These are phyloP conservation scores for Allophyes oxyacanthae DNA, from an alignment of 2,888 invertebrate species.

Conservation along the genomic window DNA sequence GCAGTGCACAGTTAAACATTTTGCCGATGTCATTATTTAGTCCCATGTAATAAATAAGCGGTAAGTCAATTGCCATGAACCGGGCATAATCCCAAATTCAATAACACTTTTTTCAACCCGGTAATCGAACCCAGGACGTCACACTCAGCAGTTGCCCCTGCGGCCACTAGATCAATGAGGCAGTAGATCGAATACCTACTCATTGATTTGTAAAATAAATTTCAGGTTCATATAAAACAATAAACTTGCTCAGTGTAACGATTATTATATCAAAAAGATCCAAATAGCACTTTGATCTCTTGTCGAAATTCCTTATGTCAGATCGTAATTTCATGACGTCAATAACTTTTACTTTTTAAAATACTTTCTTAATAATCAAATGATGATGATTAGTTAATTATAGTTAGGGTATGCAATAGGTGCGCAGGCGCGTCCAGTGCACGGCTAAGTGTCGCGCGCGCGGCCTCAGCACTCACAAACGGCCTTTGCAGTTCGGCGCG, in stretches of 20 bases:
- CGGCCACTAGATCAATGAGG: too few species aligned
- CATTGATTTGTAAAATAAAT: background rate
- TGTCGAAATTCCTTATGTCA: slow-evolving; percentile 32
- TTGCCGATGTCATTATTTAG: too few species aligned
- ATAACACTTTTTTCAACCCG: too few species aligned
- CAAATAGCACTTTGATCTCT: slow-evolving; percentile 2
- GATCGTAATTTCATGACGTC: slow-evolving; percentile 34
- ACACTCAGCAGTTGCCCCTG: too few species aligned
- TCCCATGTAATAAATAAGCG: too few species aligned
- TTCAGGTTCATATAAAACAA: background rate
- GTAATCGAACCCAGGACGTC: too few species aligned
- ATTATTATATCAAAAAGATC: background rate
- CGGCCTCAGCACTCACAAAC: slow-evolving; percentile 88
- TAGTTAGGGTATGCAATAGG: slow-evolving; percentile 69
- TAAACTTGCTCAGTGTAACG: background rate
- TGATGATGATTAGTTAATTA: slow-evolving; percentile 42
- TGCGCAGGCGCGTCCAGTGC: slow-evolving; percentile 73
- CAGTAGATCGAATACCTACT: too few species aligned
- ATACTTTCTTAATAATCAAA: slow-evolving; percentile 53
- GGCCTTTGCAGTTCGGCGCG: slow-evolving; percentile 89
- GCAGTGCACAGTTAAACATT: too few species aligned
- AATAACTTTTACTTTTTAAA: slow-evolving; percentile 61
- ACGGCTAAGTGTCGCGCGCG: slow-evolving; percentile 82
- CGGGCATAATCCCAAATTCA: too few species aligned
- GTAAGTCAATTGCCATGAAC: too few species aligned